phyloP scores from a whole-genome alignment of 2,888 invertebrate genomes.

The Tortrix viridana region DNA sequence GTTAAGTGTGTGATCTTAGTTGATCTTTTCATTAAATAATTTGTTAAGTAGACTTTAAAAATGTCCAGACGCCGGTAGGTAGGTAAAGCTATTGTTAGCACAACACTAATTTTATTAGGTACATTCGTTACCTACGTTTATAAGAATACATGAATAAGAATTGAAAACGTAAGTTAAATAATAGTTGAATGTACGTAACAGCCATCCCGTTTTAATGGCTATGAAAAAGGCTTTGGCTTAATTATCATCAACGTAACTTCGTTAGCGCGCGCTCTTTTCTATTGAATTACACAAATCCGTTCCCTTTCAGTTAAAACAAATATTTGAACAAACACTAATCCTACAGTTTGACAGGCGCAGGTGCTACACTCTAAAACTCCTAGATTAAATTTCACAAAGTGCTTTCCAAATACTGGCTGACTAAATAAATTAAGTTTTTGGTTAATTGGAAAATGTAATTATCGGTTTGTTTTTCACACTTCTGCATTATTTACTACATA shows the following conservation, averaged over 20 bases:
- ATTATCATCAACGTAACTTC: conserved; percentile 51
- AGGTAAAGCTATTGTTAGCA: no score
- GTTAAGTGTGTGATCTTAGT: no score
- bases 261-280: conserved; percentile 49
- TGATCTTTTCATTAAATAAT: no score
- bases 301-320: conserved; percentile 41
- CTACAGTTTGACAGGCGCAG: conserved; percentile 17
- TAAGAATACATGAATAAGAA: not conserved
- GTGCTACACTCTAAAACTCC: conserved; percentile 9
- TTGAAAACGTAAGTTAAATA: conserved; percentile 11
- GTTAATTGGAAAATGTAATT: conserved; percentile 20
- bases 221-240: conserved; percentile 40
- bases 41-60: no score
- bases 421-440: conserved; percentile 23
- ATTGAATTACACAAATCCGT: conserved; percentile 47
- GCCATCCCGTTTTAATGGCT: conserved; percentile 21
- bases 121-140: not conserved
- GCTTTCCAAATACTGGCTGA: conserved; percentile 10
- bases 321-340: conserved; percentile 28
- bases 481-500: not conserved
- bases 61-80: no score
- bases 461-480: not conserved
- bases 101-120: no score
- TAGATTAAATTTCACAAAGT: conserved; percentile 6
- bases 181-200: conserved; percentile 23